A percentile compares a stretch with the other conserved stretches of the same genome.
Evolutionary conservation across 2,113 vertebrate genomes (phyloP).

Genomic region (Gopherus flavomarginatus): DNA sequence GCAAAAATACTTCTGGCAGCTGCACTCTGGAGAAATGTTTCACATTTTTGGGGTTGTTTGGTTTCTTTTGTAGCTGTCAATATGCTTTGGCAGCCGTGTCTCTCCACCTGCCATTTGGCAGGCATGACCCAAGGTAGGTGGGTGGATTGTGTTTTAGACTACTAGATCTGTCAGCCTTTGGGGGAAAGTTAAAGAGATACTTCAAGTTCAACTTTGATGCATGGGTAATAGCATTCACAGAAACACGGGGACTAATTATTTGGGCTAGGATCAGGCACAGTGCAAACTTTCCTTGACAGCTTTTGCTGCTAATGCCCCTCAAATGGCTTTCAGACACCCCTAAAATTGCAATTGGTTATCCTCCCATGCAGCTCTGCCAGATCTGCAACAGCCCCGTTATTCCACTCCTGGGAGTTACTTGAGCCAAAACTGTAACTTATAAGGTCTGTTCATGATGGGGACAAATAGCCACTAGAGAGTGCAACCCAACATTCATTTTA

Average conservation of each 20-base stretch:
- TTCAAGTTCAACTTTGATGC: accelerated
- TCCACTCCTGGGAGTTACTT: not conserved
- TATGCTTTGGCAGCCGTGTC: constrained; percentile 3
- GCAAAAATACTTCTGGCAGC: constrained; percentile 74
- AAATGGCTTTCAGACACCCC: not conserved
- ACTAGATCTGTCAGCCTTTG: not conserved
- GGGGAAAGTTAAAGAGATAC: not conserved
- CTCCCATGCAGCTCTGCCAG: not conserved
- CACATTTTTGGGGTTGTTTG: constrained; percentile 48
- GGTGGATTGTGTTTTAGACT: not conserved
- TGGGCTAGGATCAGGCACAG: not conserved
- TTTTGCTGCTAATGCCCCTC: accelerated
- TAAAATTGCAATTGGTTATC: accelerated
- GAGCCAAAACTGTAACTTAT: accelerated
- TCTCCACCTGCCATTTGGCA: constrained; percentile 29
- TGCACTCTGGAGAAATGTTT: constrained; percentile 68
- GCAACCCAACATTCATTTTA: not conserved
- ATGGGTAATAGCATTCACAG: not conserved
- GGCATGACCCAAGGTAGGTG: constrained; percentile 25
- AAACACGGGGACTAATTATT: accelerated
- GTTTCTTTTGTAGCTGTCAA: constrained; percentile 26
- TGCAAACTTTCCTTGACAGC: not conserved
- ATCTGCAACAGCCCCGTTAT: not conserved
- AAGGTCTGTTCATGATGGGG: accelerated
- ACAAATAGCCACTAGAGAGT: not conserved